Evolutionary conservation across 2,113 vertebrate genomes (phyloP), one percentile per base, ranked within the genome.

Genomic region (Uria lomvia): DNA sequence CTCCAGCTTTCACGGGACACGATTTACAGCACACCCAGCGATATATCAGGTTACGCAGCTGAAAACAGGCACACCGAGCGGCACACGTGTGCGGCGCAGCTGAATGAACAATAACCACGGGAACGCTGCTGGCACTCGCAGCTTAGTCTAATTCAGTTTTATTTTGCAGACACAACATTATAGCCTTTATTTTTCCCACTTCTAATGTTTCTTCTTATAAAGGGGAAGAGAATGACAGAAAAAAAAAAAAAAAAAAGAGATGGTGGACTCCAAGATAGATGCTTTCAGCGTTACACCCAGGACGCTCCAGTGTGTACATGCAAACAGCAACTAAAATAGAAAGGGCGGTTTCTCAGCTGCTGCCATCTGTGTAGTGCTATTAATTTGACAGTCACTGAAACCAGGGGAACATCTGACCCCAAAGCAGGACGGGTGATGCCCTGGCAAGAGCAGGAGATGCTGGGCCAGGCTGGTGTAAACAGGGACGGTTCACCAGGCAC

Each of bases 1-100:
- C 49, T 43, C 45, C 0, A 0, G 4, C 15, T 13, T 22, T 1
- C 36, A 20, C 0, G 2, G 71, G 50, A n/a, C 34, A 0, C 2
- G 7, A 38, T 40, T 86, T 34, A 8, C 58, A 38, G 2, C 0
- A 6, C 3, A 1, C 36, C 66, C 55, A 40, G 40, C 2, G 27
- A 42, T 34, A 4, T 19, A 22, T 15, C 49, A 12, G 50, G 53
- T 80, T 53, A 7, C 30, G 0, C 0, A 2, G 50, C n/a, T 2
- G 2, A 50, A 60, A 18, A 9, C 9, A 43, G 70, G 43, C 40
- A 16, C 53, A 7, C 2, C 0, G 24, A 38, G 60, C 60, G 65
- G 59, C 60, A 34, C 47, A 49, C 18, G 5, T 9, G 6, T 26
- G 43, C 4, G 1, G 66, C 9, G 1, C 65, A 60, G 32, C 72